A percentile compares a stretch with the other conserved stretches of the same genome.
Evolutionary conservation across 2,113 vertebrate genomes (phyloP).

Genomic region (Apteryx owenii): DNA sequence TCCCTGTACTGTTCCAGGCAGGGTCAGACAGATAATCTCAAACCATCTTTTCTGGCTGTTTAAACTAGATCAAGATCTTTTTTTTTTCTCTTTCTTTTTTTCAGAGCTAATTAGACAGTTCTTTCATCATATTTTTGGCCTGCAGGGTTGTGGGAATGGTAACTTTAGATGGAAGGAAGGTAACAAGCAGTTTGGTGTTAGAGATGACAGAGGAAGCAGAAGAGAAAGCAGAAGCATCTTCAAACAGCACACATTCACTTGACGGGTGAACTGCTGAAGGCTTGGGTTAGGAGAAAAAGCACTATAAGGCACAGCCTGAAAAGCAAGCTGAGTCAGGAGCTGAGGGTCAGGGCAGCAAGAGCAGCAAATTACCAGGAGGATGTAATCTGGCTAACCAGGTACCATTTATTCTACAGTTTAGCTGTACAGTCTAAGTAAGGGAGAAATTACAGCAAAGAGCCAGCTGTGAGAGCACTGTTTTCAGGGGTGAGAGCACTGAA

Average conservation of each 20-base stretch:
- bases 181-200: not conserved
- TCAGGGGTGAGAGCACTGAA: no score
- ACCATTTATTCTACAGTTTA: not conserved
- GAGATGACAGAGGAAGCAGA: not conserved
- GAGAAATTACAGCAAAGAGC: not conserved
- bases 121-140: not conserved
- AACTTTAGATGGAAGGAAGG: not conserved
- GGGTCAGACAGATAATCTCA: not conserved
- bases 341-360: not conserved
- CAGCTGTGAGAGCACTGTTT: not conserved
- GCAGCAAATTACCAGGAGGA: not conserved
- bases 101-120: not conserved
- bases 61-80: not conserved
- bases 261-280: not conserved
- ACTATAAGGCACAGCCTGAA: not conserved
- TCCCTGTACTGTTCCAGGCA: not conserved
- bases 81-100: not conserved
- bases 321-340: not conserved
- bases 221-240: not conserved
- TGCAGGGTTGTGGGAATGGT: not conserved
- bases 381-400: not conserved
- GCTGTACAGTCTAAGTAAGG: not conserved
- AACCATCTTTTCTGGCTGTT: not conserved
- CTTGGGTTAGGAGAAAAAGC: not conserved
- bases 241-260: not conserved